Percentiles rank a stretch among this genome's conserved stretches.
phyloP scores from a whole-genome alignment of 2,797 vertebrate genomes.

The Clangula hyemalis region DNA sequence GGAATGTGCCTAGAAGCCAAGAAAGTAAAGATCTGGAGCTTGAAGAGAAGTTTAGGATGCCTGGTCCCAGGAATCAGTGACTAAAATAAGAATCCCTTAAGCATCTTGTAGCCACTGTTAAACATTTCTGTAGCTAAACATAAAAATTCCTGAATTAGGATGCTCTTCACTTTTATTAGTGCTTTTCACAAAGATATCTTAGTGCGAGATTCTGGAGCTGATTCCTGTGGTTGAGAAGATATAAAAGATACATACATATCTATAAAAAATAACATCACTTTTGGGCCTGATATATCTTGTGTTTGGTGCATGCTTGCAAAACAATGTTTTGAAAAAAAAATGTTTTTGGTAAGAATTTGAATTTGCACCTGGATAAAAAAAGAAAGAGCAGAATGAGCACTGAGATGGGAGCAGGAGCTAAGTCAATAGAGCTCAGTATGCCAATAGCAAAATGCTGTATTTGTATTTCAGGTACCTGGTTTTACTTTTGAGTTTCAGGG shows the following conservation, averaged over 20 bases:
- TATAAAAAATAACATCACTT: background rate
- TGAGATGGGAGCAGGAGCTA: background rate
- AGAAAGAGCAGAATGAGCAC: background rate
- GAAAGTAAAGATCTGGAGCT: background rate
- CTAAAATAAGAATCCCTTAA: rapidly evolving
- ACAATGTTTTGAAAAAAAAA: too few relatives aligned
- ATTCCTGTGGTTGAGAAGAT: background rate
- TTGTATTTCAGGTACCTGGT: background rate
- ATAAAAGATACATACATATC: background rate
- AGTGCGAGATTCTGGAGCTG: background rate
- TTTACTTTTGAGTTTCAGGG: background rate
- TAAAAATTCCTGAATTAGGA: background rate
- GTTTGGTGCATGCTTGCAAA: background rate
- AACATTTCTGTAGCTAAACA: background rate
- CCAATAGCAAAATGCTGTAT: background rate
- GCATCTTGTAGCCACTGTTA: background rate
- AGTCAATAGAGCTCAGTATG: rapidly evolving
- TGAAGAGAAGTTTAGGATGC: background rate
- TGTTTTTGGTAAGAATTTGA: too few relatives aligned
- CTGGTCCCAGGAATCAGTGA: background rate
- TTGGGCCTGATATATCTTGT: background rate
- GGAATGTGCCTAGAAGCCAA: background rate
- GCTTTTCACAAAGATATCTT: background rate
- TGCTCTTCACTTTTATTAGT: background rate
- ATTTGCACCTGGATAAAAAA: too few relatives aligned